A percentile compares a stretch with the other conserved stretches of the same genome.
Evolutionary conservation across 1,140 invertebrate species (phyloP).

Genomic region (Saccostrea glomerata): DNA sequence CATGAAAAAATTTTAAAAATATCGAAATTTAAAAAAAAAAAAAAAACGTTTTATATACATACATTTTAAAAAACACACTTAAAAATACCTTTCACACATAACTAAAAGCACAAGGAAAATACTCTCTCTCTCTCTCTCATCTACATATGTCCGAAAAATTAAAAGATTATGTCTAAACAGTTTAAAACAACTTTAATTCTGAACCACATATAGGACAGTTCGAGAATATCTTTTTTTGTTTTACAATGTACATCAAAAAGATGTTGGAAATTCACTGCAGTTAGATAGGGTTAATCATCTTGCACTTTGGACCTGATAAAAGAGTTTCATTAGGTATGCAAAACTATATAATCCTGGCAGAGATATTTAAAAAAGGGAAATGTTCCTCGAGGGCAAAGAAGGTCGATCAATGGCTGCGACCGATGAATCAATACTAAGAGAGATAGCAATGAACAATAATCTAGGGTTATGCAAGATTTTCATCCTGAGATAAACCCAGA

Average conservation of each 20-base stretch:
- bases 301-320: not conserved
- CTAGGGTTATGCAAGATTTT: too few species aligned
- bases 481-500: too few species aligned
- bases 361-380: not conserved
- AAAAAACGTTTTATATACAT: not conserved
- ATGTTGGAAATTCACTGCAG: not conserved
- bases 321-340: slow-evolving; percentile 15
- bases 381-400: not conserved
- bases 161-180: not conserved
- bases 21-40: too few species aligned
- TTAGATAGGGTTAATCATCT: not conserved
- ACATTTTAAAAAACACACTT: not conserved
- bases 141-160: too few species aligned
- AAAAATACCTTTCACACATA: not conserved
- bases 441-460: not conserved
- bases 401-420: slow-evolving; percentile 8
- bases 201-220: not conserved
- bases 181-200: not conserved
- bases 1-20: not conserved
- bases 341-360: slow-evolving; percentile 18
- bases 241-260: not conserved
- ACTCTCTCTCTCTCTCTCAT: not conserved
- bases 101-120: not conserved
- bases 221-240: not conserved
- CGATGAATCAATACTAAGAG: not conserved